Base-by-base conservation (phyloP, 1,140 invertebrate genomes). In the Lepeophtheirus salmonis region DNA sequence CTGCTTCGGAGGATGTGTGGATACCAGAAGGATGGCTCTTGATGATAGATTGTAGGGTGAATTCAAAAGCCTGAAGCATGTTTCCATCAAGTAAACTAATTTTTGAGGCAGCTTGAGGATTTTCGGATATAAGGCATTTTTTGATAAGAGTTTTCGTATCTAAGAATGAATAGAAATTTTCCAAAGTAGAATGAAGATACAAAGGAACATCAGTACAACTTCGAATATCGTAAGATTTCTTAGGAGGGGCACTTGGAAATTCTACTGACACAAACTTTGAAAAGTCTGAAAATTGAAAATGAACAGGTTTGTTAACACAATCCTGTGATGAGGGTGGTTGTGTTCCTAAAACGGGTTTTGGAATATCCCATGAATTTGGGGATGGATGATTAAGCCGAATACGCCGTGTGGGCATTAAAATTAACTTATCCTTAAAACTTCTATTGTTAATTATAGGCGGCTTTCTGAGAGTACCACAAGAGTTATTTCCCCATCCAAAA, bases 301-400 rank as follows among this genome's bases (percentile, higher is more conserved):
- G n/a, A n/a, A n/a, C n/a, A n/a, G n/a, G n/a, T n/a, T n/a, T n/a
- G n/a, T n/a, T n/a, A n/a, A n/a, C n/a, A n/a, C n/a, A n/a, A 69
- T 62, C 74, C 71, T 50, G 77, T 78, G 26, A 77, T 66, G 21
- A 75, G 75, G 54, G 71, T 67, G 60, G 78, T 78, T 23, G 74
- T 70, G 64, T 78, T 54, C 68, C 69, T 10, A 70, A 67, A 16
- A 76, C 71, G 67, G 72, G 71, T 64, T 67, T 70, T 17, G 76
- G 75, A 2, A 69, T 66, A 25, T 76, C 73, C 23, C 72, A 61
- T 50, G 68, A 69, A 50, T 70, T 65, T 17, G 73, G 69, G 17
- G 67, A 63, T 0, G 68, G 64, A 60, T 73, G 69, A 56, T 72
- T 71, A 3, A 73, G 60, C 56, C 72, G 70, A 17, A 76, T 72